Conservation (phyloP, 2,888 invertebrate species). For the Hirtodrosophila cameraria region DNA sequence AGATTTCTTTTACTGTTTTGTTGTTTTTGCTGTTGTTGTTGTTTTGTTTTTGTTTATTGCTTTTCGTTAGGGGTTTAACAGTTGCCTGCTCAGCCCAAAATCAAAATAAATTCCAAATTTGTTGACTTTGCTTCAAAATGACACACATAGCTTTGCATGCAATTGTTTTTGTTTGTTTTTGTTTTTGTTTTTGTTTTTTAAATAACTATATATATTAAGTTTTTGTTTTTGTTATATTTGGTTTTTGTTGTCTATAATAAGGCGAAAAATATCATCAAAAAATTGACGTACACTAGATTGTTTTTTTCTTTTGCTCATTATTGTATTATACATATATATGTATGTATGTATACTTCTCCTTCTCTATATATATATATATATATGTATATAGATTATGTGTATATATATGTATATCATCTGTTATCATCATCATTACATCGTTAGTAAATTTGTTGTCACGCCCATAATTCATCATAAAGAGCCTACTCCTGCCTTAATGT, state of each 20-base stretch:
- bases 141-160: too few species aligned
- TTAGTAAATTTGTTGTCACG: constrained; percentile 52
- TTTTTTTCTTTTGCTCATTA: constrained; percentile 73
- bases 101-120: too few species aligned
- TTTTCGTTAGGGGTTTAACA: too few species aligned
- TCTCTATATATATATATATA: constrained; percentile 14
- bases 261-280: constrained; percentile 83
- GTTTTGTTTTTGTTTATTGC: neutral
- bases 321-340: constrained; percentile 57
- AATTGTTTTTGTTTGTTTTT: constrained; percentile 3
- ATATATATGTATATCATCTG: constrained; percentile 63
- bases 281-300: constrained; percentile 83
- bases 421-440: constrained; percentile 32
- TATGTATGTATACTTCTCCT: constrained; percentile 38
- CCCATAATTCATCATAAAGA: constrained; percentile 12
- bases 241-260: constrained; percentile 72
- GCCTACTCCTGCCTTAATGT: constrained; percentile 1
- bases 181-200: constrained; percentile 3
- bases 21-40: neutral
- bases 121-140: too few species aligned
- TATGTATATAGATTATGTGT: constrained; percentile 43
- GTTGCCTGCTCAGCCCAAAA: too few species aligned
- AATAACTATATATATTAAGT: constrained; percentile 21
- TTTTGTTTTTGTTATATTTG: constrained; percentile 7
- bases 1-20: constrained; percentile 12